Evolutionary conservation across 2,797 vertebrate species (phyloP).

Genomic region (Dromococcyx pavoninus): DNA sequence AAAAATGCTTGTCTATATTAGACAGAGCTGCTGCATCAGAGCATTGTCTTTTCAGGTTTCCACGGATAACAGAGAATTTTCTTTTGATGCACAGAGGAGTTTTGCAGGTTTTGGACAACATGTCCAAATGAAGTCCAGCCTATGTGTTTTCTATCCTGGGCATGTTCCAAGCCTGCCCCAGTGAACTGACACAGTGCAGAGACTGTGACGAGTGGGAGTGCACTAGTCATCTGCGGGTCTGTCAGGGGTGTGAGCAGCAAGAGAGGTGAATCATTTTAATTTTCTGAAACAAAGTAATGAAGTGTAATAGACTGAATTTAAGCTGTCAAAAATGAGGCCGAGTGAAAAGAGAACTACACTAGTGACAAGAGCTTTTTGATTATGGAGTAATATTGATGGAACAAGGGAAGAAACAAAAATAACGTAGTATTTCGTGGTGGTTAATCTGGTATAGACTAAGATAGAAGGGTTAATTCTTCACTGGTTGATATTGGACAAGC

Average conservation of each 20-base stretch:
- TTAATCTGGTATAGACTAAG: background rate
- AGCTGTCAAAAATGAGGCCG: background rate
- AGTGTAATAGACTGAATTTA: background rate
- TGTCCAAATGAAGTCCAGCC: background rate
- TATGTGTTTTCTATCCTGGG: background rate
- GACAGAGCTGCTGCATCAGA: background rate
- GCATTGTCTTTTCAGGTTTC: background rate
- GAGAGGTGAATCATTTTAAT: background rate
- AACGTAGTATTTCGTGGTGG: background rate
- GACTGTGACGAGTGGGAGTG: background rate
- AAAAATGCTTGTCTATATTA: background rate
- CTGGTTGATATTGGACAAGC: background rate
- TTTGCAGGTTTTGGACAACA: background rate
- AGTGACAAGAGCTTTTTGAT: background rate
- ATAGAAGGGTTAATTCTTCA: background rate
- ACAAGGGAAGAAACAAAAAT: background rate
- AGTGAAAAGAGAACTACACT: background rate
- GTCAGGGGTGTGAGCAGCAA: background rate
- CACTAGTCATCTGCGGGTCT: background rate
- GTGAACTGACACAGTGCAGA: background rate
- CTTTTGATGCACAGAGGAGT: background rate
- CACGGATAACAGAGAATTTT: background rate
- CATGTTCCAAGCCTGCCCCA: background rate
- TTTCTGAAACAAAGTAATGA: constrained; percentile 14
- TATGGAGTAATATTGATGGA: background rate